phyloP scores from a whole-genome alignment of 1,140 invertebrate species.

The Cydia splendana region DNA sequence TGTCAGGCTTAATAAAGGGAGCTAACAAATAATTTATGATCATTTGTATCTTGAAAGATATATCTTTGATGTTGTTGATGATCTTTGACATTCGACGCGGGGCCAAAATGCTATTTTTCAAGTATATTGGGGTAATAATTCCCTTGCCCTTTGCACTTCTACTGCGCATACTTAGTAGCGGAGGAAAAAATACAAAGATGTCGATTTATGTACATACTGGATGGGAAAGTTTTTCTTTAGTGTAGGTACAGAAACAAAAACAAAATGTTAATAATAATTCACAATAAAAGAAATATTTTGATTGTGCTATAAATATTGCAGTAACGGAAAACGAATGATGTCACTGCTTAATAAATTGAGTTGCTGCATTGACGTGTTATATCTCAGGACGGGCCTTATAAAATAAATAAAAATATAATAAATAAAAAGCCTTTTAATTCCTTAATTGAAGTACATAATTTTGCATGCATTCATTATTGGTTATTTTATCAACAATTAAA shows the following conservation, averaged over 20 bases:
- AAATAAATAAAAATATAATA: too few species aligned
- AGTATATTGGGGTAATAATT: slow-evolving; percentile 4
- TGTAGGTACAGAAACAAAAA: background rate
- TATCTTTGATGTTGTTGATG: background rate
- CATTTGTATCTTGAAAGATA: background rate
- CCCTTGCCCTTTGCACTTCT: slow-evolving; percentile 6
- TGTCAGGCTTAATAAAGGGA: background rate
- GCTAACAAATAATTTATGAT: background rate
- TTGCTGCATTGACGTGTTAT: too few species aligned
- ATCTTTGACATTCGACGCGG: slow-evolving; percentile 1
- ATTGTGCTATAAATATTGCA: too few species aligned
- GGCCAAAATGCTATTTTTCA: background rate
- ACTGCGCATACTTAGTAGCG: slow-evolving; percentile 5
- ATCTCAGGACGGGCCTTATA: too few species aligned
- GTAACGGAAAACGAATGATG: too few species aligned
- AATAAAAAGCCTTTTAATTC: too few species aligned
- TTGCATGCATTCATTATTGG: too few species aligned
- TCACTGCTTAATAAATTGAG: too few species aligned
- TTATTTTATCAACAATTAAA: too few species aligned
- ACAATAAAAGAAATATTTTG: too few species aligned
- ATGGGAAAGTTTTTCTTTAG: background rate
- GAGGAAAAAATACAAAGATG: slow-evolving; percentile 1
- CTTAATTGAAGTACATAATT: too few species aligned
- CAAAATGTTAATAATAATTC: too few species aligned
- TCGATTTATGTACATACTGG: background rate